Evolutionary conservation across 2,797 vertebrate genomes (phyloP).

Genomic region (Syndactyla subalaris): DNA sequence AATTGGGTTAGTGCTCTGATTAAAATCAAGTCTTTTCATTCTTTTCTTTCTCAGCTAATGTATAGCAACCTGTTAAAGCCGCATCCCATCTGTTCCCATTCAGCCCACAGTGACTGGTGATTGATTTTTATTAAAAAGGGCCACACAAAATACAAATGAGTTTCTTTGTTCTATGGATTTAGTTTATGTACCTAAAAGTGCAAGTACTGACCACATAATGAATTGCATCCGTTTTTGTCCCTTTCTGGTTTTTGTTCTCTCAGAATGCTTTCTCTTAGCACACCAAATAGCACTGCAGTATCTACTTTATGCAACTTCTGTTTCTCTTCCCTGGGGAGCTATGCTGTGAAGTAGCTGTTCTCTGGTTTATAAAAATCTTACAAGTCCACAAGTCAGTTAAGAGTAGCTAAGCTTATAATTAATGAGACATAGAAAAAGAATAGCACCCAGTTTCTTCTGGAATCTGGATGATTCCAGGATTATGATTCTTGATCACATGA

Average conservation of each 20-base stretch:
- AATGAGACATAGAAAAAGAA: not conserved
- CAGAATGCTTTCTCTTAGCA: not conserved
- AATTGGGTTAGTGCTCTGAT: constrained; percentile 44
- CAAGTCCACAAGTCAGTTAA: not conserved
- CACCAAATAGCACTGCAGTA: not conserved
- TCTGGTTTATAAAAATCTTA: not conserved
- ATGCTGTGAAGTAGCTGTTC: not conserved
- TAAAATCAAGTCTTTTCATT: constrained; percentile 48
- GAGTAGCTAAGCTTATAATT: not conserved
- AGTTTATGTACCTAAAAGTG: not conserved
- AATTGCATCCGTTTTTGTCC: not conserved
- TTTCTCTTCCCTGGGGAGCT: not conserved
- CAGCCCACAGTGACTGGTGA: not conserved
- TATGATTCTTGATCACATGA: not conserved
- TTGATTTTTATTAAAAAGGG: constrained; percentile 38
- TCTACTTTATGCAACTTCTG: not conserved
- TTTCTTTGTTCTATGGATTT: constrained; percentile 19
- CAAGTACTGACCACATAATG: not conserved
- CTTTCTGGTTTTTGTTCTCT: not conserved
- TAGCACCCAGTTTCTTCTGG: not conserved
- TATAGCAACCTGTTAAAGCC: not conserved
- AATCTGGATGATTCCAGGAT: not conserved
- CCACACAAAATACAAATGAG: constrained; percentile 21
- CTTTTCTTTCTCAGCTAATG: constrained; percentile 16
- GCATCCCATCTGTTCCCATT: constrained; percentile 35